Evolutionary conservation across 2,113 vertebrate genomes (phyloP), one percentile per base, ranked within the genome.

Genomic region (Odontophorus gujanensis): DNA sequence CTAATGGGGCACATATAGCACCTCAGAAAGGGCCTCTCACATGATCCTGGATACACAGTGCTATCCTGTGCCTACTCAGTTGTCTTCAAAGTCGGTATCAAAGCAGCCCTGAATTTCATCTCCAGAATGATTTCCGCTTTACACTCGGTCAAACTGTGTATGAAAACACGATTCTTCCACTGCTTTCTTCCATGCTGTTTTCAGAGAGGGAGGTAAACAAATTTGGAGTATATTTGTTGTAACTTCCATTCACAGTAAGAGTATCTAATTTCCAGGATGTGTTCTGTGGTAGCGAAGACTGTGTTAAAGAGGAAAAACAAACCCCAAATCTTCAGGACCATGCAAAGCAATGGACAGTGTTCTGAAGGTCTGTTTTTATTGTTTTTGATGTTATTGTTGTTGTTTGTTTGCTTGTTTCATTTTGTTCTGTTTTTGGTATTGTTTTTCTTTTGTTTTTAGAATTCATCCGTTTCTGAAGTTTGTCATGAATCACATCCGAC

Each of bases 191-290:
- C 0, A 0, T 40, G 13, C 34, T 61, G 26, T 86, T 87, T 73
- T 71, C 57, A 73, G 59, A 40, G 51, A 57, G 50, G 15, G 16
- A 34, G 78, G 50, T 20, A 3, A 7, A 66, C 76, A 55, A 40
- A 61, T 63, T 36, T 78, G 14, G 63, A 80, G 19, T 65, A 3
- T 38, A 66, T 32, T 76, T 0, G 0, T 45, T 13, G 14, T 32
- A n/a, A 45, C 34, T 78, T 67, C 42, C 42, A 26, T 42, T 75
- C 42, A 8, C 34, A 59, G 38, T 6, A 51, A 62, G 6, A 36
- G 5, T 25, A 55, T 55, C 68, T 59, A 11, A 81, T 34, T 79
- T 78, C 21, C 59, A 87, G 81, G 26, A 22, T 42, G 43, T 0
- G 0, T 62, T 90, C 53, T 76, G n/a, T 75, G 81, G 26, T 61